Conservation (phyloP, 1,140 invertebrate genomes). For the Agrilus planipennis region DNA sequence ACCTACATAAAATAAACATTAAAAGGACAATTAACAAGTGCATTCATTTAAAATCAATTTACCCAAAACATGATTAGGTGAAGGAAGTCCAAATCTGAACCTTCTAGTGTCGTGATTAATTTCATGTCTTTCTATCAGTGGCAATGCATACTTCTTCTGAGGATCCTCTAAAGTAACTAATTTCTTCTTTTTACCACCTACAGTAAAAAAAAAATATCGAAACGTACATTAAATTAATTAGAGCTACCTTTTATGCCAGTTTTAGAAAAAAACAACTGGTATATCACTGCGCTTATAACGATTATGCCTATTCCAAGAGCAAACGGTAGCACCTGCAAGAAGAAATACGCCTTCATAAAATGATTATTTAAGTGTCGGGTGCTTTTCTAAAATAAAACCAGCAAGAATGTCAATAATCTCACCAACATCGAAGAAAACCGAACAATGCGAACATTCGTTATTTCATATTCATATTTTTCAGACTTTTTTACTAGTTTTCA, state of each 20-base stretch:
- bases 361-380: too few species aligned
- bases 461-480: too few species aligned
- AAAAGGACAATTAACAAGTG: too few species aligned
- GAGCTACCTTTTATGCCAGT: constrained; percentile 17
- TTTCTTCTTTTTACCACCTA: constrained; percentile 29
- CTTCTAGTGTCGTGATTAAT: constrained; percentile 88
- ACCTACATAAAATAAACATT: constrained; percentile 38
- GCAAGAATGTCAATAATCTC: too few species aligned
- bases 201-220: constrained; percentile 8
- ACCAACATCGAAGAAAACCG: too few species aligned
- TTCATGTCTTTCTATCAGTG: constrained; percentile 81
- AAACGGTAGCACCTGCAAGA: constrained; percentile 53
- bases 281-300: constrained; percentile 54
- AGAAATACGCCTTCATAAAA: too few species aligned
- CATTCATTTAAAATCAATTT: constrained; percentile 14
- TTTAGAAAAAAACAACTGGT: constrained; percentile 43
- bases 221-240: constrained; percentile 7
- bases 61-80: constrained; percentile 76
- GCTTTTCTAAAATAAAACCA: too few species aligned
- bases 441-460: too few species aligned
- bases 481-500: too few species aligned
- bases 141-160: constrained; percentile 77
- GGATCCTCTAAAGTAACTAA: constrained; percentile 68
- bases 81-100: constrained; percentile 84
- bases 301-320: constrained; percentile 61